phyloP scores from a whole-genome alignment of 2,888 invertebrate species.

The Gymnocheta viridis region DNA sequence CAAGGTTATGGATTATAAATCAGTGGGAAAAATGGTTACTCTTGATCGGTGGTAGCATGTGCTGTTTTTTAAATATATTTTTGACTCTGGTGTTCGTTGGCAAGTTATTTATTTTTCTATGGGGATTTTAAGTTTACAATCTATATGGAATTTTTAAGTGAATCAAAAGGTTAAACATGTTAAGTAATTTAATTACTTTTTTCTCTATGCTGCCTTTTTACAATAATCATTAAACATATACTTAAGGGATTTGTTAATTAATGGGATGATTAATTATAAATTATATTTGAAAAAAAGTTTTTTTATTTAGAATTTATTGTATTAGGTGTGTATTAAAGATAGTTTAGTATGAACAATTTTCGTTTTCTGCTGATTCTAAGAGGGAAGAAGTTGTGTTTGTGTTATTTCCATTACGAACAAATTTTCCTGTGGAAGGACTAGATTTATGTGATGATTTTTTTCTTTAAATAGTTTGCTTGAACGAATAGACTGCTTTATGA shows the following conservation, averaged over 20 bases:
- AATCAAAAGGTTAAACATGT: slow-evolving; percentile 45
- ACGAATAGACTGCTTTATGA: too few relatives aligned
- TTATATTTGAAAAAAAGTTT: too few relatives aligned
- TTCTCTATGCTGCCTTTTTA: background rate
- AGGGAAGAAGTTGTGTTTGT: too few relatives aligned
- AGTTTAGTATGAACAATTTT: too few relatives aligned
- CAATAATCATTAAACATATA: slow-evolving; percentile 19
- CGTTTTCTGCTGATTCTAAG: too few relatives aligned
- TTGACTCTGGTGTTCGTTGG: slow-evolving; percentile 10
- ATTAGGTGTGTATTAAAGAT: too few relatives aligned
- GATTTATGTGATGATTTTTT: too few relatives aligned
- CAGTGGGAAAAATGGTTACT: slow-evolving; percentile 65
- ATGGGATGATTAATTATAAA: slow-evolving; percentile 12
- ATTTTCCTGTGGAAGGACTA: too few relatives aligned
- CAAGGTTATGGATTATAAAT: slow-evolving; percentile 70
- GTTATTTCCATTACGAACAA: too few relatives aligned
- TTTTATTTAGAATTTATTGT: too few relatives aligned
- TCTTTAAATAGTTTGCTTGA: too few relatives aligned
- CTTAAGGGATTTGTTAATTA: slow-evolving; percentile 26
- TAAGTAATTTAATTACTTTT: slow-evolving; percentile 42
- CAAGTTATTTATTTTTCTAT: slow-evolving; percentile 54
- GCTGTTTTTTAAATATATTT: slow-evolving; percentile 16
- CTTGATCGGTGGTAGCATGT: slow-evolving; percentile 67
- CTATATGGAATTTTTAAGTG: slow-evolving; percentile 24
- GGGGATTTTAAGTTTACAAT: slow-evolving; percentile 58